phyloP scores from a whole-genome alignment of 2,113 vertebrate genomes.

The Paradoxurus hermaphroditus region DNA sequence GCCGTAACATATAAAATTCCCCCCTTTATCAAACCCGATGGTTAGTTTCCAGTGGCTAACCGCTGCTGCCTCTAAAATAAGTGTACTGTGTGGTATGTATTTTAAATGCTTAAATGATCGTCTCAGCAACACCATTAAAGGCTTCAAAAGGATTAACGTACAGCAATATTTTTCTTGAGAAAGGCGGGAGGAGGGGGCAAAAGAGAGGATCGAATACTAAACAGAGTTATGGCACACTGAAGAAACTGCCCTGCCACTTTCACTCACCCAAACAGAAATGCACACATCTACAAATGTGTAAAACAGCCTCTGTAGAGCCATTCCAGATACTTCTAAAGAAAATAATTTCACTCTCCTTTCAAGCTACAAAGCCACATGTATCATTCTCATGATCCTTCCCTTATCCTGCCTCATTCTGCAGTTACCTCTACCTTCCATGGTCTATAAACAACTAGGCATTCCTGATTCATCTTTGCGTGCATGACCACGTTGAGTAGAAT shows the following conservation, averaged over 20 bases:
- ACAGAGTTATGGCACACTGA: not conserved
- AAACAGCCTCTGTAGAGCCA: not conserved
- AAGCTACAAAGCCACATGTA: not conserved
- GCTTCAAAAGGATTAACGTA: slow-evolving; percentile 17
- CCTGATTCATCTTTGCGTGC: not conserved
- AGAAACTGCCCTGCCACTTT: not conserved
- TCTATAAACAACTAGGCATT: not conserved
- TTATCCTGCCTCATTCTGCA: not conserved
- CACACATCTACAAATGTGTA: not conserved
- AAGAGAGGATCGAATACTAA: not conserved
- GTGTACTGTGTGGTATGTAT: not conserved
- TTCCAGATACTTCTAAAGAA: not conserved
- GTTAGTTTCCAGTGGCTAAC: slow-evolving; percentile 51
- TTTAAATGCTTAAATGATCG: slow-evolving; percentile 37
- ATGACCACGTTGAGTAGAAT: not conserved
- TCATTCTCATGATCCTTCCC: not conserved
- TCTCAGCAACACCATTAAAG: slow-evolving; percentile 16
- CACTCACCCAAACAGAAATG: not conserved
- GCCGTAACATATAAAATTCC: slow-evolving; percentile 30
- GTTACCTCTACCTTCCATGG: not conserved
- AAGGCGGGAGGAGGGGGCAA: not conserved
- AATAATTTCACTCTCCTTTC: not conserved
- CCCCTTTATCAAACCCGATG: slow-evolving; percentile 42
- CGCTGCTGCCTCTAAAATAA: slow-evolving; percentile 42
- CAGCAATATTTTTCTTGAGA: slow-evolving; percentile 29